phyloP scores from a whole-genome alignment of 2,113 vertebrate genomes.

The Bombycilla garrulus region DNA sequence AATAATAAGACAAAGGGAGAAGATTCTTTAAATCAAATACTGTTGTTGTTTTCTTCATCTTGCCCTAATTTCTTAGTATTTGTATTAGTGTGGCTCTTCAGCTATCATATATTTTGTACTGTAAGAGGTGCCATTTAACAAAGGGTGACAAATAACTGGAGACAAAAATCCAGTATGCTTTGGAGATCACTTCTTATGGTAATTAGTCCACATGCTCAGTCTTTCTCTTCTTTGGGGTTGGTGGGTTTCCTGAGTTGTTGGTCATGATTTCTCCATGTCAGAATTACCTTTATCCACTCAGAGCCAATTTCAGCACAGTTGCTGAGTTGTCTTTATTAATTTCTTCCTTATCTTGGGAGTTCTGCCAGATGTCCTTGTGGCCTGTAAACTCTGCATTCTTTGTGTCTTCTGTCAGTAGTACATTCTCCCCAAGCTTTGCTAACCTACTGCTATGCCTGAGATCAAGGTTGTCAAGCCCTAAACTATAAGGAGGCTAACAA shows the following conservation, averaged over 20 bases:
- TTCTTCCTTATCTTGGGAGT: not conserved
- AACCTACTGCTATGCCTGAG: not conserved
- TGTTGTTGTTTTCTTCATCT: not conserved
- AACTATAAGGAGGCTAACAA: not conserved
- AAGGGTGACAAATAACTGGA: not conserved
- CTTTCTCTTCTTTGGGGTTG: not conserved
- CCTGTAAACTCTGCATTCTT: not conserved
- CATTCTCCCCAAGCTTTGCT: not conserved
- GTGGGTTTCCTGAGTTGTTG: rapidly evolving
- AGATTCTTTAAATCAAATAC: not conserved
- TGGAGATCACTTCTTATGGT: not conserved
- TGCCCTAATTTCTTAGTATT: not conserved
- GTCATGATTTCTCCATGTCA: not conserved
- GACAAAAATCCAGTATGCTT: not conserved
- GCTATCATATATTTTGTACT: not conserved
- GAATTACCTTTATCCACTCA: not conserved
- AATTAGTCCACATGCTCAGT: not conserved
- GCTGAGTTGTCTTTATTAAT: not conserved
- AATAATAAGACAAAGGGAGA: not conserved
- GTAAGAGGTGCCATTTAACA: not conserved
- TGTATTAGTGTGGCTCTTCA: not conserved
- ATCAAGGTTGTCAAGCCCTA: not conserved
- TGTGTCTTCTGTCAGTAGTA: not conserved
- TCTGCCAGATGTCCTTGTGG: not conserved
- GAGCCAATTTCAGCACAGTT: not conserved